Percentiles rank a stretch among this genome's conserved stretches.
phyloP scores from a whole-genome alignment of 2,888 invertebrate species.

The Pseudeuparius sepicola region DNA sequence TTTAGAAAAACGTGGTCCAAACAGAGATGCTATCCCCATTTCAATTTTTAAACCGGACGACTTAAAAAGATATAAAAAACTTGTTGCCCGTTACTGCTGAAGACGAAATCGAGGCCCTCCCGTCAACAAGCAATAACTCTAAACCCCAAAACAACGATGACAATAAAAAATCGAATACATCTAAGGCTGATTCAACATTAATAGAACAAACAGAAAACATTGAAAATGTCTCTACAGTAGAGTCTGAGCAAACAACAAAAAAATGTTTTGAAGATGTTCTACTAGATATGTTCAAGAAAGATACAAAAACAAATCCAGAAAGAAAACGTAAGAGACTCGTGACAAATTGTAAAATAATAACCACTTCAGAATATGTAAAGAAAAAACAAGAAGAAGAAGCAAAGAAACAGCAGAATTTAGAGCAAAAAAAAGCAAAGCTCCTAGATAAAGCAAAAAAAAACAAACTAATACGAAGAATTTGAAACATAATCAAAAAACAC shows the following conservation, averaged over 20 bases:
- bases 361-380: no score
- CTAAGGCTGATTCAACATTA: slow-evolving; percentile 1
- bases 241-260: slow-evolving; percentile 1
- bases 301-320: no score
- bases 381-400: no score
- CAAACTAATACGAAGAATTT: no score
- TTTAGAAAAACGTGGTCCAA: slow-evolving; percentile 1
- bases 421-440: no score
- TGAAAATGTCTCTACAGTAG: background rate
- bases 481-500: no score
- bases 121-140: slow-evolving; percentile 1
- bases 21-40: slow-evolving; percentile 2
- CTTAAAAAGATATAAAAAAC: background rate
- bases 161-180: slow-evolving; percentile 5
- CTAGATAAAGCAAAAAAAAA: no score
- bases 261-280: no score
- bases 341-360: no score
- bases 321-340: no score
- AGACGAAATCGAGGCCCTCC: slow-evolving; percentile 1
- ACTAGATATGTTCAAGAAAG: no score
- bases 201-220: slow-evolving; percentile 1
- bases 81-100: slow-evolving; percentile 2
- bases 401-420: no score
- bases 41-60: slow-evolving; percentile 3
- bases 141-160: background rate